A percentile compares a stretch with the other conserved stretches of the same genome.
These are phyloP conservation scores for Meles meles DNA, from an alignment of 2,113 vertebrate genomes.

Conservation along the genomic window DNA sequence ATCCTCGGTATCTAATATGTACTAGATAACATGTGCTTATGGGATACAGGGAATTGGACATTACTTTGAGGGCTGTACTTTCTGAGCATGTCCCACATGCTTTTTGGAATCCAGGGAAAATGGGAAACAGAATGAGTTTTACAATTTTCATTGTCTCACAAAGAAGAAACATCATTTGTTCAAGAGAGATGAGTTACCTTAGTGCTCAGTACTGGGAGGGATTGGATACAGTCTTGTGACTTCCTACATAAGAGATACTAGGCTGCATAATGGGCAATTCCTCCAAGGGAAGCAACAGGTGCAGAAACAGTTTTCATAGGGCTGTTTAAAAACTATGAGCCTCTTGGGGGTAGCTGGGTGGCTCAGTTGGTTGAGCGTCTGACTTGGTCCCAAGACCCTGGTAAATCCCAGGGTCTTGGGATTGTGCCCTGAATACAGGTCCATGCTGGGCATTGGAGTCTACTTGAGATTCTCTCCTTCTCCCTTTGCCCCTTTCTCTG, in stretches of 20 bases:
- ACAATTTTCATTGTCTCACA: neutral
- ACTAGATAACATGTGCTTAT: neutral
- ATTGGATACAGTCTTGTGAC: neutral
- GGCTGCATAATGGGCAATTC: neutral
- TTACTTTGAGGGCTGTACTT: neutral
- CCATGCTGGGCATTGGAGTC: neutral
- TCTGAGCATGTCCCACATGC: neutral
- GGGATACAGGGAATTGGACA: neutral
- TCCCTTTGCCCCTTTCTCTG: neutral
- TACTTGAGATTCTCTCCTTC: neutral
- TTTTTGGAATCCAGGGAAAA: conserved; percentile 8
- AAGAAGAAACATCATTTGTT: neutral
- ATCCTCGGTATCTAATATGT: neutral
- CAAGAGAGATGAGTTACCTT: neutral
- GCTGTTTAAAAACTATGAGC: neutral
- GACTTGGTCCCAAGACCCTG: neutral
- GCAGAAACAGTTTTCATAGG: neutral
- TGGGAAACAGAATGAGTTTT: neutral
- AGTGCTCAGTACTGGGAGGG: neutral
- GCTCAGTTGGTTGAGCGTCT: no score
- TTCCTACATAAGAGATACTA: neutral
- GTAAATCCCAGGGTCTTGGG: neutral
- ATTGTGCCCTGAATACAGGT: neutral
- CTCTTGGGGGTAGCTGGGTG: neutral
- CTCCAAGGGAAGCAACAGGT: neutral